Percentiles rank a stretch among this genome's conserved stretches.
phyloP scores from a whole-genome alignment of 2,113 vertebrate species.

The Poeciliopsis occidentalis region DNA sequence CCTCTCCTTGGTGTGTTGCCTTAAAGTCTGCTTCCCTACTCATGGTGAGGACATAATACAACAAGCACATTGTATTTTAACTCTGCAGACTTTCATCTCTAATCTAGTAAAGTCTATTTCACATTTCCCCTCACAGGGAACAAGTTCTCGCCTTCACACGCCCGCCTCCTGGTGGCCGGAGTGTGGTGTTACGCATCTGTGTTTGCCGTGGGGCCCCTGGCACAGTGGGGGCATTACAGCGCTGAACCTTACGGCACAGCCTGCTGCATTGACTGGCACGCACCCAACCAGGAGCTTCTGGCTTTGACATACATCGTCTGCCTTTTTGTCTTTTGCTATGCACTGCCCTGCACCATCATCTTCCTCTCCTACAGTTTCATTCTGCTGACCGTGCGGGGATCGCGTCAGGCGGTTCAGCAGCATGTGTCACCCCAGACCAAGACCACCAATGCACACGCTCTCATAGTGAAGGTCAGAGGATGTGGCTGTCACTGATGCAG shows the following conservation, averaged over 20 bases:
- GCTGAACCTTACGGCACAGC: conserved; percentile 86
- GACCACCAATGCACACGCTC: conserved; percentile 71
- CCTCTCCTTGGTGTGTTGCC: conserved; percentile 86
- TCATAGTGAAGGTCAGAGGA: conserved; percentile 82
- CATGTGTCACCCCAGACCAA: conserved; percentile 77
- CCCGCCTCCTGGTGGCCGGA: conserved; percentile 77
- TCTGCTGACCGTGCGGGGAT: conserved; percentile 81
- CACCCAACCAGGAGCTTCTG: conserved; percentile 68
- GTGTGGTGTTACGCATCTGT: conserved; percentile 83
- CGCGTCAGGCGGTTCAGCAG: conserved; percentile 80
- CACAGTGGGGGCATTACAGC: conserved; percentile 83
- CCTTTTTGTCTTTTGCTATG: conserved; percentile 87
- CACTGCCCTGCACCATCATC: conserved; percentile 84
- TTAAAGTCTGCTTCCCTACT: conserved; percentile 86
- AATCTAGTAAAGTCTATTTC: conserved; percentile 7
- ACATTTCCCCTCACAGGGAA: conserved; percentile 73
- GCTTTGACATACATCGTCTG: conserved; percentile 82
- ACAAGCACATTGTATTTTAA: neutral
- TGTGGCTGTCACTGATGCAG: neutral
- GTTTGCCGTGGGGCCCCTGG: conserved; percentile 83
- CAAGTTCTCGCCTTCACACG: conserved; percentile 81
- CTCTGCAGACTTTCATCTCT: neutral
- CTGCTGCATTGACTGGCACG: conserved; percentile 86
- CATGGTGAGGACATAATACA: conserved; percentile 75
- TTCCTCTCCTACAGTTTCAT: conserved; percentile 84